Percentiles rank a stretch among this genome's conserved stretches.
phyloP scores from a whole-genome alignment of 2,888 invertebrate genomes.

The Diplolepis rosae region DNA sequence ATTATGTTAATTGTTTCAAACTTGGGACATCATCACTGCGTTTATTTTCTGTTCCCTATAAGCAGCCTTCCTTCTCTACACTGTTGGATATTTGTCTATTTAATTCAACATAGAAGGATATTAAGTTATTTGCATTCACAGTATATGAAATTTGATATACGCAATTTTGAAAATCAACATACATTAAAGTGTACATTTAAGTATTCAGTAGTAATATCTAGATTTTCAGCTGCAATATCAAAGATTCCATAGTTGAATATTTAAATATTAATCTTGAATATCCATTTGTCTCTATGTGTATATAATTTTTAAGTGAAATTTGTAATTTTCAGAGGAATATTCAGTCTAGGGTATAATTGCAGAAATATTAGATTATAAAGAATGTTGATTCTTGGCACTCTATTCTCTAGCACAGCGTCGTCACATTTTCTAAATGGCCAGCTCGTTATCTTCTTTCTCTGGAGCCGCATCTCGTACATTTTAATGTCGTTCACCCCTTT shows the following conservation, averaged over 20 bases:
- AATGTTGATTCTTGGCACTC: constrained; percentile 12
- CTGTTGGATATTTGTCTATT: no score
- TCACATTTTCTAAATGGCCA: constrained; percentile 24
- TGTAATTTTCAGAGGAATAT: background rate
- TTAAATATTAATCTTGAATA: no score
- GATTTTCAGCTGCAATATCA: no score
- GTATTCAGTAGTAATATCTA: no score
- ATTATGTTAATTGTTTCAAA: constrained; percentile 73
- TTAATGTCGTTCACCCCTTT: constrained; percentile 47
- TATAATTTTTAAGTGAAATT: no score
- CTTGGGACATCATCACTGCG: constrained; percentile 69
- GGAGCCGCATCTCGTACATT: constrained; percentile 52
- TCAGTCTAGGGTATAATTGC: background rate
- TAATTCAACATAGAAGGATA: no score
- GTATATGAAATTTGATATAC: no score
- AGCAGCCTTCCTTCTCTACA: background rate
- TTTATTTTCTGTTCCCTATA: constrained; percentile 68
- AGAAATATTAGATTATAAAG: constrained; percentile 6
- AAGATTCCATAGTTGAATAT: no score
- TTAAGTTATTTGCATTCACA: no score
- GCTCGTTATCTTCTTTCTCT: constrained; percentile 20
- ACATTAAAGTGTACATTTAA: no score
- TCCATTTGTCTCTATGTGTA: no score
- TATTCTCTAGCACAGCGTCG: background rate
- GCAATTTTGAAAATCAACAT: no score